These are phyloP conservation scores for Thripadectes ignobilis DNA, from an alignment of 2,797 vertebrate species.

Conservation along the genomic window DNA sequence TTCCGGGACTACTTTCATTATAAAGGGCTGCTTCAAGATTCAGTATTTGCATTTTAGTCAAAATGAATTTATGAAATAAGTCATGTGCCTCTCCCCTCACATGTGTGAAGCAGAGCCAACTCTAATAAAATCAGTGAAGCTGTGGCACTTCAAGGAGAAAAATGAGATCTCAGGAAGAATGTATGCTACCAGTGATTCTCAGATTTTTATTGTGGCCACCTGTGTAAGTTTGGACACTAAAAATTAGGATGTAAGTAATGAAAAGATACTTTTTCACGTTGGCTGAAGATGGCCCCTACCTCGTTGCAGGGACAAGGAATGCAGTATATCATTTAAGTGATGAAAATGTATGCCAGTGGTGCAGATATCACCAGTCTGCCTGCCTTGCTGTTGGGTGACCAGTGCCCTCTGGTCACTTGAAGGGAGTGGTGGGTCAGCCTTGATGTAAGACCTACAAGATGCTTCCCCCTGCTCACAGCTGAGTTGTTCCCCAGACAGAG, in stretches of 20 bases:
- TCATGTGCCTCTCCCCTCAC: neutral
- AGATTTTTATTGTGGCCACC: neutral
- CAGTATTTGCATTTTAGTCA: neutral
- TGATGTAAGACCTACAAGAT: neutral
- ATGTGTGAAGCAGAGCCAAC: neutral
- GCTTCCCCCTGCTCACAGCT: neutral
- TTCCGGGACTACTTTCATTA: conserved; percentile 45
- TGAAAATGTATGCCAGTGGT: neutral
- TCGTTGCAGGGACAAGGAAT: neutral
- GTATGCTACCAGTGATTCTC: neutral
- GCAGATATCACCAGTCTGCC: neutral
- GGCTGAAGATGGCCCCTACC: neutral
- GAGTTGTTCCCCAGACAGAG: neutral
- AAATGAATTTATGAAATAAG: conserved; percentile 6
- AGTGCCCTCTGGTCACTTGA: neutral
- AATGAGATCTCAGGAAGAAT: neutral
- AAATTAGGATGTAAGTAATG: neutral
- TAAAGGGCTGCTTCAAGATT: neutral
- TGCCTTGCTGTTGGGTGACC: neutral
- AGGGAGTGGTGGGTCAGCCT: neutral
- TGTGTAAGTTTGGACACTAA: neutral
- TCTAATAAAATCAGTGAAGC: neutral
- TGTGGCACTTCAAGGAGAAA: neutral
- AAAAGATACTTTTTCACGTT: neutral
- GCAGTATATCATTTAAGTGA: neutral